Percentiles rank a stretch among this genome's conserved stretches.
Conservation (phyloP, 2,113 vertebrate species). For the Patagioenas fasciata region DNA sequence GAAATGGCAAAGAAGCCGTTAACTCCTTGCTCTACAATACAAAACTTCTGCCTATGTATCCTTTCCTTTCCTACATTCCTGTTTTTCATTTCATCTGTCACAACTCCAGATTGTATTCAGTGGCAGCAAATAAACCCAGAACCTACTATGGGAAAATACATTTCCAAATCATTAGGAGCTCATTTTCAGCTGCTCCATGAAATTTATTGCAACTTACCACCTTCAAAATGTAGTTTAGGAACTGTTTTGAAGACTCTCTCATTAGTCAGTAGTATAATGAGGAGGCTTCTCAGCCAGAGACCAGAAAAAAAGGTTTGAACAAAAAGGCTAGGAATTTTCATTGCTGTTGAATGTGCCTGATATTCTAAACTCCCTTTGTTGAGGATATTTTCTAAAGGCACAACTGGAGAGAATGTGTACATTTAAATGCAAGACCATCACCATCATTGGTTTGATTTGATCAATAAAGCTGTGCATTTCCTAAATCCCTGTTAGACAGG, state of each 20-base stretch:
- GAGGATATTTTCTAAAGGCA: neutral
- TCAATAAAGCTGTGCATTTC: neutral
- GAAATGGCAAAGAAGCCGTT: neutral
- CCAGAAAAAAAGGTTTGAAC: neutral
- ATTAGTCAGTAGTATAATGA: neutral
- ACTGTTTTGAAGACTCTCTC: neutral
- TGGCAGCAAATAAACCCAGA: neutral
- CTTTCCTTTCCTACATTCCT: neutral
- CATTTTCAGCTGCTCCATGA: constrained; percentile 15
- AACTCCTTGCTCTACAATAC: neutral
- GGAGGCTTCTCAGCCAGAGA: neutral
- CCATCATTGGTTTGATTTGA: neutral
- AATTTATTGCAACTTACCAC: constrained; percentile 20
- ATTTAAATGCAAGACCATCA: neutral
- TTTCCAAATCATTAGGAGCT: constrained; percentile 23
- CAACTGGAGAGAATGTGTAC: neutral
- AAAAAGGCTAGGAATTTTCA: neutral
- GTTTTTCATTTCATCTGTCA: neutral
- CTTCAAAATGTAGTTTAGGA: constrained; percentile 17
- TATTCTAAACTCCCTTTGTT: neutral
- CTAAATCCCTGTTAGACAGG: neutral
- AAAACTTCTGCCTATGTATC: neutral
- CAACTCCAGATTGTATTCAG: neutral
- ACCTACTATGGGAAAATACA: neutral
- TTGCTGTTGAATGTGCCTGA: neutral